Evolutionary conservation across 2,888 invertebrate genomes (phyloP).

Genomic region (Meliscaeva auricollis): DNA sequence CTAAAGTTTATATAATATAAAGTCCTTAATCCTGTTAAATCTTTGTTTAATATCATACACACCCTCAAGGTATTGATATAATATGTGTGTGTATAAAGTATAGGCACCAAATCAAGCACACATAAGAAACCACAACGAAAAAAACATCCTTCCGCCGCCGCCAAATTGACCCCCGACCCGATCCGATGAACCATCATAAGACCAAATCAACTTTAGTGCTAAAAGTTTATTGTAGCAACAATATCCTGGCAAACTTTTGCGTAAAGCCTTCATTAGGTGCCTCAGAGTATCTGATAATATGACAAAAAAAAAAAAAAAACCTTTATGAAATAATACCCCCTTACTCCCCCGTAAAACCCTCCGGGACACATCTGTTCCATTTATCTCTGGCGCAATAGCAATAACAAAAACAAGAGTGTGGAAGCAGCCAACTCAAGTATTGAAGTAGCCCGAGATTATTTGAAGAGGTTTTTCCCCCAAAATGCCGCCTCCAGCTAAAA

Average conservation of each 20-base stretch:
- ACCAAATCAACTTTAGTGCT: slow-evolving; percentile 28
- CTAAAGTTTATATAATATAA: background rate
- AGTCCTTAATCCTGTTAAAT: slow-evolving; percentile 2
- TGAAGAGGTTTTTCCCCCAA: slow-evolving; percentile 9
- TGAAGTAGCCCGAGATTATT: slow-evolving; percentile 12
- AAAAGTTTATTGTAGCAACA: slow-evolving; percentile 44
- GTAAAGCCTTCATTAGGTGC: slow-evolving; percentile 41
- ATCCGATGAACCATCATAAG: slow-evolving; percentile 24
- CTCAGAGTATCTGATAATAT: slow-evolving; percentile 60
- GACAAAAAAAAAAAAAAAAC: slow-evolving; percentile 28
- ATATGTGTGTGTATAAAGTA: background rate
- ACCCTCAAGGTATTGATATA: slow-evolving; percentile 24
- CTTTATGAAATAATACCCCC: slow-evolving; percentile 33
- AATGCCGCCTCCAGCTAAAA: background rate
- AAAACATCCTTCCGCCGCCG: background rate
- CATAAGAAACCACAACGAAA: slow-evolving; percentile 5
- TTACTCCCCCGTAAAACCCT: background rate
- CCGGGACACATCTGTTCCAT: slow-evolving; percentile 26
- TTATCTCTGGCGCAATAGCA: background rate
- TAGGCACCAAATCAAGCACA: slow-evolving; percentile 22
- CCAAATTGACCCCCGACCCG: background rate
- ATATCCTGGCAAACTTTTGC: slow-evolving; percentile 26
- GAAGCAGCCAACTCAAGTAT: background rate
- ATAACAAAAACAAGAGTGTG: too few relatives aligned
- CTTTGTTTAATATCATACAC: background rate